phyloP scores from a whole-genome alignment of 2,888 invertebrate species.

The Caenorhabditis sp. region DNA sequence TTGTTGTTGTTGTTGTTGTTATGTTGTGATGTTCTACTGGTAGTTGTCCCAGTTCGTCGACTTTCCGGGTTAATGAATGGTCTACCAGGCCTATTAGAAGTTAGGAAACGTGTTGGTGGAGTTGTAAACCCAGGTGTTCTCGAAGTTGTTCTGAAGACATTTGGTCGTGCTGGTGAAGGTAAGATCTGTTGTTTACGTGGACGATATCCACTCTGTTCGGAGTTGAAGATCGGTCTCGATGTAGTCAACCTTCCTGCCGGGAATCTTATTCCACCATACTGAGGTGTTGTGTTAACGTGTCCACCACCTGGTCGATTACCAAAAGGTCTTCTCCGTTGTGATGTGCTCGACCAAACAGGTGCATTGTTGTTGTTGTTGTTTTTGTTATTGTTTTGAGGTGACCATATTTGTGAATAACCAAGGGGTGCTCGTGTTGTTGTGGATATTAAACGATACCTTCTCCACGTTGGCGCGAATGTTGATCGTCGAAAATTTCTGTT shows the following conservation, averaged over 20 bases:
- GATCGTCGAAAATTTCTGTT: conserved; percentile 24
- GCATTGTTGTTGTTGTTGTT: neutral
- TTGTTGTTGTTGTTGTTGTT: too few species aligned
- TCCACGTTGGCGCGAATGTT: neutral
- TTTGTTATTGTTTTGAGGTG: neutral
- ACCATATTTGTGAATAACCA: neutral
- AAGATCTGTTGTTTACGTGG: neutral
- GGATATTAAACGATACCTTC: conserved; percentile 5
- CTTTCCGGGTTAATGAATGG: too few species aligned
- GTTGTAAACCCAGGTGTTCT: too few species aligned
- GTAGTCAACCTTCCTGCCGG: neutral
- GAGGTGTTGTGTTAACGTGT: too few species aligned
- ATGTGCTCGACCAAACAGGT: neutral
- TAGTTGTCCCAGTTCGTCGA: too few species aligned
- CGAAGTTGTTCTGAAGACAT: too few species aligned
- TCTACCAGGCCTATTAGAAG: too few species aligned
- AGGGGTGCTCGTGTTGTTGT: neutral
- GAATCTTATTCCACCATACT: too few species aligned
- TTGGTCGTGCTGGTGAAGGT: too few species aligned
- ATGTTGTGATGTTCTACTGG: too few species aligned
- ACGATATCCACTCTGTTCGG: neutral
- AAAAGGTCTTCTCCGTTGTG: conserved; percentile 1
- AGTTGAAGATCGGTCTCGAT: neutral
- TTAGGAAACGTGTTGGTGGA: too few species aligned
- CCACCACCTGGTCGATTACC: neutral